These are phyloP conservation scores for Enteromius treurensis DNA, from an alignment of 2,797 vertebrate species.

Conservation along the genomic window DNA sequence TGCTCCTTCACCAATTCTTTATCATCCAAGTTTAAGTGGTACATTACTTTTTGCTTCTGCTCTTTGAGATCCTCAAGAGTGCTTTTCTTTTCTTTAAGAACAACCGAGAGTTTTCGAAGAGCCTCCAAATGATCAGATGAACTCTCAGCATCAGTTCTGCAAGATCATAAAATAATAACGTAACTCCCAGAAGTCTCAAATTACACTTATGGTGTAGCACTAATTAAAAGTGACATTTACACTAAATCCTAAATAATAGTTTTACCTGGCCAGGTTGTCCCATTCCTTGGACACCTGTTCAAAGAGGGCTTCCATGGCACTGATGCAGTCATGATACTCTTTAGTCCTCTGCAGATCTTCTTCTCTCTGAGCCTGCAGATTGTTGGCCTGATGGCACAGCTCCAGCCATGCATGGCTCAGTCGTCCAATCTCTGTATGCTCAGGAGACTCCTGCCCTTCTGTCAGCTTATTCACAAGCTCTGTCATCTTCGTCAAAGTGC, in stretches of 20 bases:
- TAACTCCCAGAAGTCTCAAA: conserved; percentile 7
- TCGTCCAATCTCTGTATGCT: conserved; percentile 84
- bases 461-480: conserved; percentile 87
- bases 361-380: conserved; percentile 85
- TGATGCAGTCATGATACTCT: conserved; percentile 89
- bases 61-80: conserved; percentile 91
- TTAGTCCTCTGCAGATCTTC: conserved; percentile 89
- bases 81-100: conserved; percentile 85
- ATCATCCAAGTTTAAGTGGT: conserved; percentile 91
- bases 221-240: neutral
- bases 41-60: conserved; percentile 87
- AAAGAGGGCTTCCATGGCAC: conserved; percentile 87
- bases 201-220: neutral
- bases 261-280: conserved; percentile 95
- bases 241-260: conserved; percentile 68
- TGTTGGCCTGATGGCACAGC: conserved; percentile 85
- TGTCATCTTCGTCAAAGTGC: conserved; percentile 81
- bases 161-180: conserved; percentile 50
- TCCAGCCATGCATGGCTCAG: conserved; percentile 88
- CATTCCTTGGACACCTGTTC: conserved; percentile 95
- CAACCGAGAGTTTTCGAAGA: conserved; percentile 84
- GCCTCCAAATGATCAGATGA: conserved; percentile 91
- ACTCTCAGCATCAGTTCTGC: conserved; percentile 93
- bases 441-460: conserved; percentile 84
- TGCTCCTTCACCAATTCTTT: conserved; percentile 94